These are phyloP conservation scores for Leptinotarsa defecta DNA, from an alignment of 1,140 invertebrate genomes.

Conservation along the genomic window DNA sequence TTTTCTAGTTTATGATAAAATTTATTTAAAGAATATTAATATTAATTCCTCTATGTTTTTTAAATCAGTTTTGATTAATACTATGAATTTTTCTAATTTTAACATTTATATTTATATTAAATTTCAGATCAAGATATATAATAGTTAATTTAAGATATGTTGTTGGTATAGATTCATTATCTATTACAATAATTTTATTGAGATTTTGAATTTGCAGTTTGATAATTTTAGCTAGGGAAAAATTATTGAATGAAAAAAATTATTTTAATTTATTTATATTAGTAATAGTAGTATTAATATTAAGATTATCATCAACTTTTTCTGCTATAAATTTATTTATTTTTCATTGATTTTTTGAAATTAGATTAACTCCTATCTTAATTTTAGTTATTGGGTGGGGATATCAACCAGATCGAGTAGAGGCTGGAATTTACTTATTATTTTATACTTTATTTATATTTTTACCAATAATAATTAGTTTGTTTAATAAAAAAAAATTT, in stretches of 20 bases:
- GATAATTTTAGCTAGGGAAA: constrained; percentile 60
- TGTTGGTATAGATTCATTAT: constrained; percentile 58
- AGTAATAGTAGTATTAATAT: constrained; percentile 61
- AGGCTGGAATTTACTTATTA: constrained; percentile 65
- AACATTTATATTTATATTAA: constrained; percentile 56
- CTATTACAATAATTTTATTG: constrained; percentile 61
- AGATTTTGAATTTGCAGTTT: constrained; percentile 61
- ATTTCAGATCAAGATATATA: constrained; percentile 37
- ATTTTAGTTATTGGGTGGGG: constrained; percentile 69
- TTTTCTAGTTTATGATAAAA: constrained; percentile 63
- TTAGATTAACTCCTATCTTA: constrained; percentile 65
- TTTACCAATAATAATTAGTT: constrained; percentile 63
- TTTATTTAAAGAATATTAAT: constrained; percentile 57
- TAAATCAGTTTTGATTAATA: constrained; percentile 33
- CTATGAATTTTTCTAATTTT: constrained; percentile 55
- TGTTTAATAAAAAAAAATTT: constrained; percentile 56
- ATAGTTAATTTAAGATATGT: constrained; percentile 52
- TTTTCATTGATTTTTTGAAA: constrained; percentile 73
- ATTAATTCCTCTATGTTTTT: constrained; percentile 55
- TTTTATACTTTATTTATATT: constrained; percentile 68
- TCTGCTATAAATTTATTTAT: constrained; percentile 62
- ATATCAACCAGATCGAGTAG: constrained; percentile 64
- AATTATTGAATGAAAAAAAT: constrained; percentile 57
- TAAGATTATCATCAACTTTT: constrained; percentile 64
- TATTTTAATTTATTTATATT: constrained; percentile 60